Conservation (phyloP, 2,113 vertebrate genomes). For the Leucopternis melanops region DNA sequence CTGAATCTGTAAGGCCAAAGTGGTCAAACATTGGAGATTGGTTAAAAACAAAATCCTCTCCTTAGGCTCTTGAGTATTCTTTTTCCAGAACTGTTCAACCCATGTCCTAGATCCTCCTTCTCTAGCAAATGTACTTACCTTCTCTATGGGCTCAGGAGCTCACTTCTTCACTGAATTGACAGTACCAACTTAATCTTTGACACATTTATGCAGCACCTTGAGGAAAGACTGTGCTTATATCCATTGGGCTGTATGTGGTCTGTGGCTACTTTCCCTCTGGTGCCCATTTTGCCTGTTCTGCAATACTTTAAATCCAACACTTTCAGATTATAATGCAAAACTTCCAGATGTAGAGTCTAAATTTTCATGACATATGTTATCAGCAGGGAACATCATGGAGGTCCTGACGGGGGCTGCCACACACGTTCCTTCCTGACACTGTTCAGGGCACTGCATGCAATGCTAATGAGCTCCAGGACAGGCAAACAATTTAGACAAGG, state of each 20-base stretch:
- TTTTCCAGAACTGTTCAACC: not conserved
- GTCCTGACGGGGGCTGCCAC: not conserved
- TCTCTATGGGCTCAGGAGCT: not conserved
- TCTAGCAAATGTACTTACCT: not conserved
- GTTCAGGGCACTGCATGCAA: not conserved
- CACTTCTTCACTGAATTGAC: not conserved
- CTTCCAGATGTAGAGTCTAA: not conserved
- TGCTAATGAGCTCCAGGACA: constrained; percentile 20
- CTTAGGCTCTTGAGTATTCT: not conserved
- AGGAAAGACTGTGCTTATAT: not conserved
- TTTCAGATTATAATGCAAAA: not conserved
- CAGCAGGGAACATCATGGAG: not conserved
- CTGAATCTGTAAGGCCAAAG: not conserved
- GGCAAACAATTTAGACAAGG: not conserved
- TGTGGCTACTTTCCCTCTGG: not conserved
- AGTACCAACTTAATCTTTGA: not conserved
- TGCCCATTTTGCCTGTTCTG: not conserved
- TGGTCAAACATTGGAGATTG: not conserved
- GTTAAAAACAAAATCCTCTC: not conserved
- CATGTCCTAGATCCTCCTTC: not conserved
- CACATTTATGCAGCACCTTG: not conserved
- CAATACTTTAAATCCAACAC: not conserved
- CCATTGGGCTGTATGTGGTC: not conserved
- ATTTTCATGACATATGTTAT: not conserved
- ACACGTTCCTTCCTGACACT: not conserved